phyloP scores from a whole-genome alignment of 2,113 vertebrate species.

The Odocoileus virginianus region DNA sequence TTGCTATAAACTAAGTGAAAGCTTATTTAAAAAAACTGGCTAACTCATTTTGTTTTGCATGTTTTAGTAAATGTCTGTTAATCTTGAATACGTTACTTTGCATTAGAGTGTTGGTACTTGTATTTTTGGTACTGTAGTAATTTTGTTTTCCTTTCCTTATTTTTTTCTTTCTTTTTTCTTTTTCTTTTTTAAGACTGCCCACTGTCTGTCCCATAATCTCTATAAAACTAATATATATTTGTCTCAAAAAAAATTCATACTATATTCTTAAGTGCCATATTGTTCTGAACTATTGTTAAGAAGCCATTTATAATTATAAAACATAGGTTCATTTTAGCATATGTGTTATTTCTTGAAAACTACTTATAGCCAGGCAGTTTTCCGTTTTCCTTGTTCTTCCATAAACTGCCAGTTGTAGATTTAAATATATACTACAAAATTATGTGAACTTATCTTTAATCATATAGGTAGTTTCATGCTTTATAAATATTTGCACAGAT shows the following conservation, averaged over 20 bases:
- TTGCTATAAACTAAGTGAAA: neutral
- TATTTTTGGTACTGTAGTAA: constrained; percentile 46
- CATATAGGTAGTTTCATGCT: constrained; percentile 47
- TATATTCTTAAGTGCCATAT: constrained; percentile 76
- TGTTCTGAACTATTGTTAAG: constrained; percentile 64
- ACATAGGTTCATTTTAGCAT: neutral
- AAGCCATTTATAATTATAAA: constrained; percentile 68
- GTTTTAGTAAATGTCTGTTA: constrained; percentile 33
- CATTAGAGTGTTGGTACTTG: neutral
- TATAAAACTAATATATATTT: constrained; percentile 42
- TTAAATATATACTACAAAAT: constrained; percentile 47
- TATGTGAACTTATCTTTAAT: constrained; percentile 39
- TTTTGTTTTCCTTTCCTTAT: constrained; percentile 40
- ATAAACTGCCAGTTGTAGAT: neutral
- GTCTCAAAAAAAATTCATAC: constrained; percentile 7
- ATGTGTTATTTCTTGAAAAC: constrained; percentile 50
- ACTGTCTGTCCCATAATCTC: constrained; percentile 29
- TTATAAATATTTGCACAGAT: constrained; percentile 59
- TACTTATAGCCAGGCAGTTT: neutral
- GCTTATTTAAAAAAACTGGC: constrained; percentile 33
- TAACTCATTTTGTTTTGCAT: constrained; percentile 35
- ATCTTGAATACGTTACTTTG: neutral
- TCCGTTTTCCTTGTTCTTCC: constrained; percentile 66
- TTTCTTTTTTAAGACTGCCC: neutral
- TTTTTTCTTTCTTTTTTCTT: neutral